Conservation (phyloP, 2,113 vertebrate genomes). For the Otolemur garnettii region DNA sequence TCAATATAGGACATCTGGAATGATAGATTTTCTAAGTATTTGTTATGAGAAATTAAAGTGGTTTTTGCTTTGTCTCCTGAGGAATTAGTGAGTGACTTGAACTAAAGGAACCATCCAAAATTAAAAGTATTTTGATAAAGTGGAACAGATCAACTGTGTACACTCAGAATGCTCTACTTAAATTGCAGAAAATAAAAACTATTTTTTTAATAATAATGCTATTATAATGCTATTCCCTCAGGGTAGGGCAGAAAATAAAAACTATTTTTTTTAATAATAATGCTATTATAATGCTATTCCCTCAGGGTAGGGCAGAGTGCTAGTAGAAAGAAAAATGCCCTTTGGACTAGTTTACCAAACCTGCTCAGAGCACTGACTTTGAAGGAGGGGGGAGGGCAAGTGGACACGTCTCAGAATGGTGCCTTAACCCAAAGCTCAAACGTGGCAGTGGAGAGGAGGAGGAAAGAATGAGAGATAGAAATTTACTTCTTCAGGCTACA, state of each 20-base stretch:
- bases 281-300: too few species aligned
- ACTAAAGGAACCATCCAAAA: slow-evolving; percentile 42
- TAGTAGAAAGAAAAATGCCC: neutral
- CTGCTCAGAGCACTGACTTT: neutral
- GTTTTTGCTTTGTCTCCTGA: slow-evolving; percentile 11
- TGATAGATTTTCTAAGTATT: neutral
- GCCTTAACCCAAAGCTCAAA: neutral
- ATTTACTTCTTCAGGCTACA: neutral
- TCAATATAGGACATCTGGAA: neutral
- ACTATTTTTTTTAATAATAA: too few species aligned
- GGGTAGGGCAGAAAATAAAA: too few species aligned
- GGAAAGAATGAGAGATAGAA: neutral
- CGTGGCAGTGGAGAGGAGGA: neutral
- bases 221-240: too few species aligned
- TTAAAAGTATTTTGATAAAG: slow-evolving; percentile 58
- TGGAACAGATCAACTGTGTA: slow-evolving; percentile 32
- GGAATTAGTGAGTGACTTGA: slow-evolving; percentile 29
- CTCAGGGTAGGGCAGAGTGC: fast-evolving
- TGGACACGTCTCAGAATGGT: neutral
- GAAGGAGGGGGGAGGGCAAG: neutral
- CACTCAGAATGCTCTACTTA: neutral
- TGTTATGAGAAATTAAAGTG: slow-evolving; percentile 40
- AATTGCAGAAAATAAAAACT: neutral
- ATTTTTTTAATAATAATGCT: too few species aligned
- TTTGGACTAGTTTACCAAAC: neutral